phyloP scores from a whole-genome alignment of 2,113 vertebrate species.

The Trinectes maculatus region DNA sequence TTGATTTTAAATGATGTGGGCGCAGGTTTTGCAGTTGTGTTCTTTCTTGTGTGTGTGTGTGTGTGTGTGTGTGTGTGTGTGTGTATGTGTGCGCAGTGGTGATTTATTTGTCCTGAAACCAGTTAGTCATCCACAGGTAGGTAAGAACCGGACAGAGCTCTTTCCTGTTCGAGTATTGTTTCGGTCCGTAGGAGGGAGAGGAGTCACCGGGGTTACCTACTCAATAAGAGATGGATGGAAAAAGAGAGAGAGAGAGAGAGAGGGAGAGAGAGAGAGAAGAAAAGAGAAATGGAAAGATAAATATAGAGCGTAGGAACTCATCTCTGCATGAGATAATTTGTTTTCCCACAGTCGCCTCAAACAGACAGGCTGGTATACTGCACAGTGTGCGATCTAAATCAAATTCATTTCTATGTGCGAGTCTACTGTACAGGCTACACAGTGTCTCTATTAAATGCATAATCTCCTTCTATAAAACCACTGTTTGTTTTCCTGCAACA shows the following conservation, averaged over 20 bases:
- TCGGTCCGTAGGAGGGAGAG: constrained; percentile 57
- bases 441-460: constrained; percentile 1
- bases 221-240: constrained; percentile 52
- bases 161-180: constrained; percentile 66
- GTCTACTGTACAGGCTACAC: constrained; percentile 5
- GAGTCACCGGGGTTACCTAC: constrained; percentile 57
- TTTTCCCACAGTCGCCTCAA: constrained; percentile 18
- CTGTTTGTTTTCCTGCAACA: constrained; percentile 11
- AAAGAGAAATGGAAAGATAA: constrained; percentile 38
- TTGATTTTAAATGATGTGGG: neutral
- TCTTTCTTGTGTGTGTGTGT: neutral
- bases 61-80: neutral
- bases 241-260: constrained; percentile 5
- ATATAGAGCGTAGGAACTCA: constrained; percentile 39
- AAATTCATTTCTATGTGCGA: neutral
- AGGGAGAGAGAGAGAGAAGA: neutral
- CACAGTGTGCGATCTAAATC: neutral
- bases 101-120: constrained; percentile 10
- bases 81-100: constrained; percentile 3
- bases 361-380: constrained; percentile 13
- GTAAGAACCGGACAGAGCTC: constrained; percentile 46
- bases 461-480: too few species aligned
- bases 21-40: neutral
- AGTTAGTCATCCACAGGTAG: constrained; percentile 51
- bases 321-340: constrained; percentile 42